Percentiles rank a stretch among this genome's conserved stretches.
These are phyloP conservation scores for Quadroppia sp. DNA, from an alignment of 2,888 invertebrate genomes.

Conservation along the genomic window DNA sequence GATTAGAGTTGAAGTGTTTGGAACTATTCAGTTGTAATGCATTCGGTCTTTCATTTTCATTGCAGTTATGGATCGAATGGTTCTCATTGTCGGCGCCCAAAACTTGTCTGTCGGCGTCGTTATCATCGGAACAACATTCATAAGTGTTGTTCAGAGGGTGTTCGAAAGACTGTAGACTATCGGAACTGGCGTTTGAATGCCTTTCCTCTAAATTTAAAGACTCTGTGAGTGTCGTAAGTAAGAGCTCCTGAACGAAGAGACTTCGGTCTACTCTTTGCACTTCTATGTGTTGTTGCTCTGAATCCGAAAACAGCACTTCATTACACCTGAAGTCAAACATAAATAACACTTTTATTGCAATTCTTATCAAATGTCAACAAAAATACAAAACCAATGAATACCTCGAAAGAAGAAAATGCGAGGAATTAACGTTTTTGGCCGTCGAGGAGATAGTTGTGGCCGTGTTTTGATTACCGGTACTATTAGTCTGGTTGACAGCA, in stretches of 20 bases:
- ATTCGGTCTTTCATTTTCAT: slow-evolving; percentile 18
- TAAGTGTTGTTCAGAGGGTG: slow-evolving; percentile 2
- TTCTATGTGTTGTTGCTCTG: slow-evolving; percentile 58
- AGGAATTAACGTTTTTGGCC: neutral
- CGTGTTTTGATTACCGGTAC: slow-evolving; percentile 27
- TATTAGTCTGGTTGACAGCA: slow-evolving; percentile 21
- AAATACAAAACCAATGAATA: neutral
- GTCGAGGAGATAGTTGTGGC: slow-evolving; percentile 2
- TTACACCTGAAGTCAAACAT: slow-evolving; percentile 55
- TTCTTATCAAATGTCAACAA: too few relatives aligned
- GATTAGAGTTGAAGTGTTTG: neutral
- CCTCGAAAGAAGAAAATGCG: slow-evolving; percentile 40
- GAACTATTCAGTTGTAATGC: slow-evolving; percentile 8
- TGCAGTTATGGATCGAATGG: slow-evolving; percentile 15
- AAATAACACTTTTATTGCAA: too few relatives aligned
- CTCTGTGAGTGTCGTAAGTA: slow-evolving; percentile 23
- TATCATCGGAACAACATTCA: slow-evolving; percentile 2
- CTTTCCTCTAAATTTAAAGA: slow-evolving; percentile 31
- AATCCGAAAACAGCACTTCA: slow-evolving; percentile 60
- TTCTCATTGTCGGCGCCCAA: slow-evolving; percentile 16
- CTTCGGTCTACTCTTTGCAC: slow-evolving; percentile 62
- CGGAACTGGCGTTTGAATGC: neutral
- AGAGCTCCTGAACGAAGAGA: slow-evolving; percentile 66
- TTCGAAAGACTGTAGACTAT: slow-evolving; percentile 5
- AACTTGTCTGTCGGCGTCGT: neutral